A percentile compares a stretch with the other conserved stretches of the same genome.
Conservation (phyloP, 1,140 invertebrate genomes). For the Augochlora pura region DNA sequence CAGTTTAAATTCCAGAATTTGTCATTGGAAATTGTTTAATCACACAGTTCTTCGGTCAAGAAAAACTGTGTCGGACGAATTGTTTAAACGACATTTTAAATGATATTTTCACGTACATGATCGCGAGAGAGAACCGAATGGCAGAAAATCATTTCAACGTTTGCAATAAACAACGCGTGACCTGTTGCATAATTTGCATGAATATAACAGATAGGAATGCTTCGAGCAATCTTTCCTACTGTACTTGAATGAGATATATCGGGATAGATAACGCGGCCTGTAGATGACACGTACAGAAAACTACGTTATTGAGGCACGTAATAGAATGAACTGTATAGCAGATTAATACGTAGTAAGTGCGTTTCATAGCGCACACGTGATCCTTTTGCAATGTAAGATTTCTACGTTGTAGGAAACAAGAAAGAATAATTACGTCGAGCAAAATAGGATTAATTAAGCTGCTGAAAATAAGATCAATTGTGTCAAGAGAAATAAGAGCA, state of each 20-base stretch:
- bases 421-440: too few relatives aligned
- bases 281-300: not conserved
- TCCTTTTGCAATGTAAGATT: not conserved
- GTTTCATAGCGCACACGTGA: not conserved
- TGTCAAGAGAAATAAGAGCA: too few relatives aligned
- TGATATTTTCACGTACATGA: too few relatives aligned
- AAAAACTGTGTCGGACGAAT: not conserved
- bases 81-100: not conserved
- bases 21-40: not conserved
- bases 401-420: too few relatives aligned
- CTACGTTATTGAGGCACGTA: not conserved
- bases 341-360: not conserved
- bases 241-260: not conserved
- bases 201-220: not conserved
- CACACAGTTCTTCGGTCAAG: not conserved
- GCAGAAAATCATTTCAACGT: not conserved
- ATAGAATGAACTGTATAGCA: not conserved
- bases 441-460: too few relatives aligned
- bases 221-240: not conserved
- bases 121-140: not conserved
- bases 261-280: not conserved
- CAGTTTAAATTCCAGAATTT: too few relatives aligned
- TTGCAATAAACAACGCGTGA: not conserved
- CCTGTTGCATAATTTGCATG: not conserved
- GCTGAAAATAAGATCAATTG: too few relatives aligned